Base-by-base conservation (phyloP, 2,113 vertebrate genomes). In the Cebidichthys violaceus region DNA sequence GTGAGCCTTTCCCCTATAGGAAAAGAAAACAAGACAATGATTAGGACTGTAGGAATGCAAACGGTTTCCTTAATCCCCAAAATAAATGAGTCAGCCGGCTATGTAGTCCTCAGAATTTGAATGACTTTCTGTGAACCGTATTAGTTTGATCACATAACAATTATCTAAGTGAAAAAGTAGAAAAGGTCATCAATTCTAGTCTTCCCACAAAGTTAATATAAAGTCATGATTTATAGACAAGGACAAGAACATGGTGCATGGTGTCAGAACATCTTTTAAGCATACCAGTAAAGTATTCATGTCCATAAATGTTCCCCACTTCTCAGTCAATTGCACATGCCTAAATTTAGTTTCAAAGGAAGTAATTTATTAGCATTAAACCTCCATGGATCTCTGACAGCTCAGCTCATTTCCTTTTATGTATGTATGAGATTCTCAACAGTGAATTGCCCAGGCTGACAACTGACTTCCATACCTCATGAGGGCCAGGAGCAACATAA, bases 1-100 rank as follows among this genome's bases (percentile, higher is more conserved):
- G 33, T 79, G 96, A 95, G 68, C 94, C 93, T 95, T 98, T 99
- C 6, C 94, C 93, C 97, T 99, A 57, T 47, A 33, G 17, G 3
- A 70, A 75, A 83, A 83, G 61, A 47, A 43, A 59, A 39, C 3
- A 37, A 43, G 33, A 29, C 52, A 75, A 1, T 31, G 0, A 55
- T 71, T 43, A 76, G 13, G 29, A 24, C 14, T 45, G 4, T 14
- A 41, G 10, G 29, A 55, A 69, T 76, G 62, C 7, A 20, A 71
- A 79, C 4, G 9, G 10, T 59, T 75, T 50, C 66, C 11, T 59
- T 52, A 64, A 54, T 68, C 33, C 27, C 6, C 8, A 29, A 27
- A 43, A 37, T 43, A 50, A 72, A 76, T 50, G 13, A 71, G 10
- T 60, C 20, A 57, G n/a, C 13, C 62, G 22, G 13, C 59, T 76